Percentiles rank a stretch among this genome's conserved stretches.
Conservation (phyloP, 2,888 invertebrate species). For the Xestobium rufovillosum region DNA sequence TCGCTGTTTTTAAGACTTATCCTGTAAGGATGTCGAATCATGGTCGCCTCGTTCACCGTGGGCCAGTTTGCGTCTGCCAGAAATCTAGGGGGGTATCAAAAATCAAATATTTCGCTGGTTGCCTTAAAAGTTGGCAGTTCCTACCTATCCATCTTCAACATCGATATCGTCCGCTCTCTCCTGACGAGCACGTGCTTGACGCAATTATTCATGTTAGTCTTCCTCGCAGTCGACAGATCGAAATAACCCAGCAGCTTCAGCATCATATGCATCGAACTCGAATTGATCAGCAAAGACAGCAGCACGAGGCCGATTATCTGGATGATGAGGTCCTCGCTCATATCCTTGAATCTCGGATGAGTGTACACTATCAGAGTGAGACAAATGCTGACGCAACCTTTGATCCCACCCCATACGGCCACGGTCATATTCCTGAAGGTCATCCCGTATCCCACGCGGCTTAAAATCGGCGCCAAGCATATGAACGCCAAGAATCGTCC, state of each 20-base stretch:
- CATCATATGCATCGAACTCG: not conserved
- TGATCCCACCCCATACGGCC: not conserved
- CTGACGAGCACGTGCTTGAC: conserved; percentile 8
- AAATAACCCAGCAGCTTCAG: conserved; percentile 5
- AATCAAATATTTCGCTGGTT: not conserved
- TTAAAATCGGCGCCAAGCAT: not conserved
- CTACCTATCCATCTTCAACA: conserved; percentile 10
- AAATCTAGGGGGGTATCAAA: conserved; percentile 42
- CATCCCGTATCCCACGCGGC: not conserved
- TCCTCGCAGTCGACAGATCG: conserved; percentile 4
- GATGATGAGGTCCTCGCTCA: not conserved
- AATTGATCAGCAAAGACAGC: conserved; percentile 7
- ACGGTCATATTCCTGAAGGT: not conserved
- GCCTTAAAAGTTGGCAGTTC: too few species aligned
- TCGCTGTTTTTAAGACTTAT: conserved; percentile 46
- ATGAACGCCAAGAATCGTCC: not conserved
- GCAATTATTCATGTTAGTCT: conserved; percentile 13
- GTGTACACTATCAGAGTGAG: not conserved
- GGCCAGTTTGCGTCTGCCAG: conserved; percentile 58
- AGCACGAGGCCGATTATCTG: conserved; percentile 4
- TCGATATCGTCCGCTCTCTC: conserved; percentile 4
- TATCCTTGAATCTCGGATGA: not conserved
- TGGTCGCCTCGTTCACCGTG: conserved; percentile 48
- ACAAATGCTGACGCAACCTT: not conserved
- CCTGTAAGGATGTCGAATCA: conserved; percentile 53